Conservation (phyloP, 2,797 vertebrate species). For the Phylloscopus collybita region DNA sequence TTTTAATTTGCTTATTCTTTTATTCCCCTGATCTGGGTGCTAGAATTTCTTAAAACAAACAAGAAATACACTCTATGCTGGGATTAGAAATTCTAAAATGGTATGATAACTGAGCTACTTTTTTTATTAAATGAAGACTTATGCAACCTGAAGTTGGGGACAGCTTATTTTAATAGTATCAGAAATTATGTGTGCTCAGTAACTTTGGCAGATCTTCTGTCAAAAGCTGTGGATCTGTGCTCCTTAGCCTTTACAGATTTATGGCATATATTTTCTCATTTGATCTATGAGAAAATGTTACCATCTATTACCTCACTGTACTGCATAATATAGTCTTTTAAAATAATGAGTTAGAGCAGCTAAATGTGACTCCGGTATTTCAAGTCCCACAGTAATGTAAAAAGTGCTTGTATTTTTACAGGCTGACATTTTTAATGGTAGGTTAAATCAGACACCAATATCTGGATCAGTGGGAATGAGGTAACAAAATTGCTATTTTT, state of each 20-base stretch:
- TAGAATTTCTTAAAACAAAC: background rate
- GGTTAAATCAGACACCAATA: background rate
- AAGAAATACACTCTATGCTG: background rate
- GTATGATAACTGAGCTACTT: background rate
- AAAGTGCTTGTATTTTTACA: background rate
- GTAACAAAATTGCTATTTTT: background rate
- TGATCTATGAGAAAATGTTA: background rate
- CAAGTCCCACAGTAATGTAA: background rate
- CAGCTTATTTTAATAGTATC: background rate
- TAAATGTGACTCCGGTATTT: background rate
- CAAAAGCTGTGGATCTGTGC: background rate
- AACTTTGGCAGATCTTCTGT: background rate
- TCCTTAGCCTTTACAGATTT: background rate
- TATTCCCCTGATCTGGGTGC: background rate
- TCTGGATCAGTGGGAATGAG: background rate
- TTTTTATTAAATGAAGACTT: background rate
- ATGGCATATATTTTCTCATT: background rate
- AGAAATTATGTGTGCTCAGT: background rate
- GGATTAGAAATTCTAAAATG: background rate
- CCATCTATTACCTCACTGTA: background rate
- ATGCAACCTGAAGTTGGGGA: accelerated
- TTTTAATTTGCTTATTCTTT: background rate
- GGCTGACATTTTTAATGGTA: background rate
- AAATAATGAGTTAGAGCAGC: background rate
- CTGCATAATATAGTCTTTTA: background rate